phyloP scores from a whole-genome alignment of 2,888 invertebrate genomes.

The Agrotis exclamationis region DNA sequence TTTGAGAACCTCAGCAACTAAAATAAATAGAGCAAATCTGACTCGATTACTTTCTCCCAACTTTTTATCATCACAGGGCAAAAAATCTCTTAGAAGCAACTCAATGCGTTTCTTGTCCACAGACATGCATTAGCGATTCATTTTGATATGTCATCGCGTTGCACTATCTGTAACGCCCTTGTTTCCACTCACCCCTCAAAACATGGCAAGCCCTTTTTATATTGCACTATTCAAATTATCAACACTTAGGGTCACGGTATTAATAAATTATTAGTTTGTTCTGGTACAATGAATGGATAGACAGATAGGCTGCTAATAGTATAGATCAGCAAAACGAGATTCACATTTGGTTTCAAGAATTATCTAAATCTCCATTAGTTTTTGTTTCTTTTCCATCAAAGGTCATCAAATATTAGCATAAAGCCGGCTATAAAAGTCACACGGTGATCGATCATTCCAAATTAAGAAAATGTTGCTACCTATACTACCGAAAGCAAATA shows the following conservation, averaged over 20 bases:
- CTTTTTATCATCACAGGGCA: constrained; percentile 1
- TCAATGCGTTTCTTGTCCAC: constrained; percentile 66
- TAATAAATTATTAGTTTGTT: constrained; percentile 61
- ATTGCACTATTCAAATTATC: constrained; percentile 83
- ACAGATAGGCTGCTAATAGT: constrained; percentile 21
- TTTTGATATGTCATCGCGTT: constrained; percentile 88
- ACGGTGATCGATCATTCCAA: constrained; percentile 33
- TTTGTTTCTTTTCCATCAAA: constrained; percentile 5
- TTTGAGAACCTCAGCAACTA: constrained; percentile 3
- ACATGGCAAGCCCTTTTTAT: constrained; percentile 79
- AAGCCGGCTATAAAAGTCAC: constrained; percentile 3
- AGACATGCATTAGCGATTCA: constrained; percentile 85
- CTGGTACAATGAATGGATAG: constrained; percentile 34
- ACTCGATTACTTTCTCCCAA: constrained; percentile 25
- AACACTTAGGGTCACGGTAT: constrained; percentile 65
- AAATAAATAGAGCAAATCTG: background rate
- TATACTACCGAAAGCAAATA: constrained; percentile 7
- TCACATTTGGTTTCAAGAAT: constrained; percentile 6
- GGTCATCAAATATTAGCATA: constrained; percentile 33
- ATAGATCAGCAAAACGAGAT: constrained; percentile 4
- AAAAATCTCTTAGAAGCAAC: constrained; percentile 12
- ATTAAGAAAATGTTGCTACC: constrained; percentile 14
- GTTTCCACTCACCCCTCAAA: constrained; percentile 64
- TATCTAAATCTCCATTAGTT: background rate
- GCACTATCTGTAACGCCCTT: constrained; percentile 76